phyloP scores from a whole-genome alignment of 2,888 invertebrate species.

The Euspilapteryx auroguttella region DNA sequence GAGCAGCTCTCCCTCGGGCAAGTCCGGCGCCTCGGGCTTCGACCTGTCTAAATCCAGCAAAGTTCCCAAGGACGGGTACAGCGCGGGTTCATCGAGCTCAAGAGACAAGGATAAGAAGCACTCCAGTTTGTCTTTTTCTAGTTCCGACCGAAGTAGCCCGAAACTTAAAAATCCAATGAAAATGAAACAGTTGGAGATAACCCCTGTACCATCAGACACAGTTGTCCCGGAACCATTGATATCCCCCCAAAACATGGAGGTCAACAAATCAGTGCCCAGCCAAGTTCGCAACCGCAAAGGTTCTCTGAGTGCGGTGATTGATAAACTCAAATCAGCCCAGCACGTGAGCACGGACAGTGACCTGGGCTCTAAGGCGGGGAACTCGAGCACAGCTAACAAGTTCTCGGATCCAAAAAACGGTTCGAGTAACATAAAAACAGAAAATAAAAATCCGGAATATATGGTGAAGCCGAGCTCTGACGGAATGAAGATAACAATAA shows the following conservation, averaged over 20 bases:
- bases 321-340: slow-evolving; percentile 80
- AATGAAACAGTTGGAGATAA: slow-evolving; percentile 68
- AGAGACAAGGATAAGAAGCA: slow-evolving; percentile 62
- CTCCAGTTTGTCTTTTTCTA: slow-evolving; percentile 47
- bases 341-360: slow-evolving; percentile 62
- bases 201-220: slow-evolving; percentile 54
- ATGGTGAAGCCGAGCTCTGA: slow-evolving; percentile 89
- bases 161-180: slow-evolving; percentile 70
- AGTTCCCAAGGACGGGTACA: slow-evolving; percentile 48
- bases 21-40: slow-evolving; percentile 56
- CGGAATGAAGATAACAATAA: slow-evolving; percentile 89
- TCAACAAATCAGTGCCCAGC: slow-evolving; percentile 62
- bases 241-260: slow-evolving; percentile 57
- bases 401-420: slow-evolving; percentile 52
- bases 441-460: slow-evolving; percentile 76
- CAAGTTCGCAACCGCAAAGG: slow-evolving; percentile 71
- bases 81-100: slow-evolving; percentile 34
- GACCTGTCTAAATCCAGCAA: slow-evolving; percentile 48
- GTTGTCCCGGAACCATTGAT: slow-evolving; percentile 41
- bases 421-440: slow-evolving; percentile 32
- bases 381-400: slow-evolving; percentile 42
- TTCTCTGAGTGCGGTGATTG: slow-evolving; percentile 82
- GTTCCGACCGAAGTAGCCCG: slow-evolving; percentile 64
- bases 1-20: slow-evolving; percentile 68
- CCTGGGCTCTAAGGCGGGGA: slow-evolving; percentile 42